These are phyloP conservation scores for Drosophila demipolita DNA, from an alignment of 2,888 invertebrate species.

Conservation along the genomic window DNA sequence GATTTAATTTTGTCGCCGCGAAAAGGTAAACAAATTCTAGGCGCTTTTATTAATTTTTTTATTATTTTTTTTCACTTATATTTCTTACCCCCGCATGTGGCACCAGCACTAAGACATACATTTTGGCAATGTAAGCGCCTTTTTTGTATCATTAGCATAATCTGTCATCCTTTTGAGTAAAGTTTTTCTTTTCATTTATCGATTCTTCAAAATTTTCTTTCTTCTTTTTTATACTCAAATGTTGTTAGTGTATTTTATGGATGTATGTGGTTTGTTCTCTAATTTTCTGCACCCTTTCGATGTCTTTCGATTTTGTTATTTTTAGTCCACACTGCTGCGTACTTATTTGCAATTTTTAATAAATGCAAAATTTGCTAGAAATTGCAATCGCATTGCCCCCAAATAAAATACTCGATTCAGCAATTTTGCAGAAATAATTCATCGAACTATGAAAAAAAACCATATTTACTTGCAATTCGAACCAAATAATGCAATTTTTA, in stretches of 20 bases:
- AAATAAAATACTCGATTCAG: slow-evolving; percentile 20
- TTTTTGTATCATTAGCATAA: slow-evolving; percentile 25
- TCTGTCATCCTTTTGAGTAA: background rate
- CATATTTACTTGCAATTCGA: slow-evolving; percentile 32
- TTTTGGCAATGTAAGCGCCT: slow-evolving; percentile 8
- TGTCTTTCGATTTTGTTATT: slow-evolving; percentile 40
- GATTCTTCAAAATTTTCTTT: background rate
- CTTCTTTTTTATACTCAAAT: background rate
- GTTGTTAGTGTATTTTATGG: slow-evolving; percentile 23
- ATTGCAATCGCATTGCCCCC: slow-evolving; percentile 22
- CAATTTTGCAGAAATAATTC: slow-evolving; percentile 20
- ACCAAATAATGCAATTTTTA: slow-evolving; percentile 19
- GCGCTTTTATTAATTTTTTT: slow-evolving; percentile 10
- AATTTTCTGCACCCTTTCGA: slow-evolving; percentile 25
- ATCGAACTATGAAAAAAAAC: slow-evolving; percentile 4
- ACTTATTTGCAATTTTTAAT: slow-evolving; percentile 54
- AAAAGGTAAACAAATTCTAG: slow-evolving; percentile 72
- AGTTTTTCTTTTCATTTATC: background rate
- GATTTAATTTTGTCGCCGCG: slow-evolving; percentile 73
- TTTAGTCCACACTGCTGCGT: slow-evolving; percentile 39
- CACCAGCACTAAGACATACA: slow-evolving; percentile 35
- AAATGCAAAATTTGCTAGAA: slow-evolving; percentile 41
- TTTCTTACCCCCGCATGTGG: slow-evolving; percentile 17
- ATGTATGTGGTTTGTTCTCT: background rate
- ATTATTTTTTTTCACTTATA: background rate